Base-by-base conservation (phyloP, 2,113 vertebrate genomes). In the Hyperoodon ampullatus region DNA sequence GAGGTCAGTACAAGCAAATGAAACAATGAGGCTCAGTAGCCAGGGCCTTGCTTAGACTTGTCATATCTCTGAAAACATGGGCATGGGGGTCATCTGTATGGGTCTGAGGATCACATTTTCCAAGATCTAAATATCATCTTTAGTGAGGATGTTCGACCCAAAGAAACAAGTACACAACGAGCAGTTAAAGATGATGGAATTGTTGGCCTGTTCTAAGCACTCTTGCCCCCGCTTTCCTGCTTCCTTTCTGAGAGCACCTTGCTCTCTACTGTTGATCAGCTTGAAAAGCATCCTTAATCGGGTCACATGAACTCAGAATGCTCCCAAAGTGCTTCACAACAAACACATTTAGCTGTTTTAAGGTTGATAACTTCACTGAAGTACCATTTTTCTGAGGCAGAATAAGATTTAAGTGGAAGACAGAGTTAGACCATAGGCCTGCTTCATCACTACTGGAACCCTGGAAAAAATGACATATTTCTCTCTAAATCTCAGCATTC, bases 61-160 rank as follows among this genome's bases (percentile, higher is more conserved):
- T 80, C 18, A 9, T 6, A 39, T 42, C 26, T 93, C 82, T 87
- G 61, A 82, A 89, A 96, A 95, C 21, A 80, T 95, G 63, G 11
- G 7, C 6, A 1, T 63, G 16, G 47, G 60, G n/a, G 33, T 39
- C 8, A 8, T 28, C 71, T 61, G 3, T 4, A 0, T 70, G 60
- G 55, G 21, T 35, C 24, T 66, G 61, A 13, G 0, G 58, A 83
- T n/a, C 21, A 3, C 53, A 53, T 77, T 78, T 88, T 90, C 53
- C 44, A 95, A 90, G 50, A 75, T 50, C n/a, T 39, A 81, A 77
- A 33, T 74, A 8, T 26, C 65, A 72, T 81, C 24, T 35, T 95
- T 65, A 88, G 4, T 33, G 39, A 83, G 26, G 53, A 23, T 60
- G 50, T 58, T 97, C 11, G 53, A 44, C 33, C 26, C 7, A n/a